Evolutionary conservation across 2,113 vertebrate species (phyloP), one percentile per base, ranked within the genome.

Genomic region (Lepus americanus): DNA sequence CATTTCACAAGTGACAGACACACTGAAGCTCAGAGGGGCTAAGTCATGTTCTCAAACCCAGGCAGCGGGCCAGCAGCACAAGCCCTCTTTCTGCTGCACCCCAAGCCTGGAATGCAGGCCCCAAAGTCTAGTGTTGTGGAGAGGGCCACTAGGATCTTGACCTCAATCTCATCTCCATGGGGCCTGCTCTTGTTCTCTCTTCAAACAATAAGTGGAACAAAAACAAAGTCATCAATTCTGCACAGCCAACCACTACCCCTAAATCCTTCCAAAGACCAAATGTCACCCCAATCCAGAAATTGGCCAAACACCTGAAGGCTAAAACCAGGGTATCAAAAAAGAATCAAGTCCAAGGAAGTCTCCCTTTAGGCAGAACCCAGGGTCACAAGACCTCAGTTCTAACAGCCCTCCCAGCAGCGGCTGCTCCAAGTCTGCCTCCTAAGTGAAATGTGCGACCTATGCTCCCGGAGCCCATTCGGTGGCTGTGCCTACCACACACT

Each of bases 221-320:
- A 95, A 77, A 85, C 33, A 77, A 91, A 93, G 53, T 70, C 64
- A 94, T 49, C 44, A 53, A 69, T 51, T 59, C 51, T 82, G 69
- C 77, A 49, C 67, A 88, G 44, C 11, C 44, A 80, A 61, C 16
- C 22, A 53, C 49, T 72, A 80, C 1, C n/a, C 61, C 79, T 92
- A 64, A 89, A 72, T 53, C n/a, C 66, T 85, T 86, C 2, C 77
- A 74, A 87, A 88, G 78, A 84, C 31, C 44, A 53, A 89, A 92
- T n/a, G 16, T 44, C 70, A 53, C 78, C 80, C 61, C 12, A 93
- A 81, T 13, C 25, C 67, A 94, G 61, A 79, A 92, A 72, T 0
- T 23, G 39, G 51, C 44, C 17, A 13, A 73, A 10, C 76, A 69
- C 20, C 39, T 77, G 72, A 90, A 79, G 70, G 20, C 55, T 70